Evolutionary conservation across 2,888 invertebrate genomes (phyloP).

Genomic region (Eupeodes latifasciatus): DNA sequence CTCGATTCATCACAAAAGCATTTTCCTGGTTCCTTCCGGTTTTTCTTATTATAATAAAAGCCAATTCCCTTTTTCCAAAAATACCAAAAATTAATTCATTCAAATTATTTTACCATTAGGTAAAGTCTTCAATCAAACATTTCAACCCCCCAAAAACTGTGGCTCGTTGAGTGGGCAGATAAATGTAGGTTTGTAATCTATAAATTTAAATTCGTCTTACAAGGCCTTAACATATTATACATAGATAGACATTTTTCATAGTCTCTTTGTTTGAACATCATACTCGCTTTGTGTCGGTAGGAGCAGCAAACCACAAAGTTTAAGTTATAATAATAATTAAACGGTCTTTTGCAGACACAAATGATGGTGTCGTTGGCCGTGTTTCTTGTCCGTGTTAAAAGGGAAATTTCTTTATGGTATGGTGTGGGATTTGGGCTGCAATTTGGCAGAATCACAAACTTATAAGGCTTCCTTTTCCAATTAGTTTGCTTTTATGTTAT

Average conservation of each 20-base stretch:
- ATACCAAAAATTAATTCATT: conserved; percentile 10
- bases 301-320: not conserved
- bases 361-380: conserved; percentile 4
- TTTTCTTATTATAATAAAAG: conserved; percentile 7
- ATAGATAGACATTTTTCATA: not conserved
- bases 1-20: too few relatives aligned
- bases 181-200: too few relatives aligned
- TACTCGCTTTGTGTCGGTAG: too few relatives aligned
- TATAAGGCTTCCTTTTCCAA: conserved; percentile 18
- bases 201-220: conserved; percentile 10
- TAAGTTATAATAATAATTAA: conserved; percentile 5
- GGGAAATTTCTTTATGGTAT: not conserved
- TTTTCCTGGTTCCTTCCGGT: not conserved
- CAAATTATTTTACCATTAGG: conserved; percentile 7
- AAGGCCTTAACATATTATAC: conserved; percentile 17
- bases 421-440: not conserved
- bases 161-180: too few relatives aligned
- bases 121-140: conserved; percentile 1
- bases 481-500: conserved; percentile 15
- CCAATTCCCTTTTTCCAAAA: not conserved
- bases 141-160: not conserved
- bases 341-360: not conserved
- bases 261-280: not conserved
- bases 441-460: conserved; percentile 1
- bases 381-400: not conserved